Base-by-base conservation (phyloP, 2,113 vertebrate species). In the Pelobates fuscus region DNA sequence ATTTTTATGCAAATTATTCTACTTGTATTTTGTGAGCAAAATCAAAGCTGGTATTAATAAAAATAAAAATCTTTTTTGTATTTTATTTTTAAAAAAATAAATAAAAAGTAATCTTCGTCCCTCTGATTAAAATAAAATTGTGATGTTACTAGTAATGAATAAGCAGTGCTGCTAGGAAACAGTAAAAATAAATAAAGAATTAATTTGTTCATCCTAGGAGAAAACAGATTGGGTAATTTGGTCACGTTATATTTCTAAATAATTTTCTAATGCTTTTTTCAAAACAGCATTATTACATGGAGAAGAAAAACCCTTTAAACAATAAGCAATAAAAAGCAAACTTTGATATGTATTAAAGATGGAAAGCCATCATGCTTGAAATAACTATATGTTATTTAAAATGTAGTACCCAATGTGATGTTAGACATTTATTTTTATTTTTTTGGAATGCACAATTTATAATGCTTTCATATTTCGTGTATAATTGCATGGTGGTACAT, bases 1-100 rank as follows among this genome's bases (percentile, higher is more conserved):
- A 87, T 85, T 78, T 88, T 91, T 87, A 61, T 86, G 60, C 5
- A 79, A 84, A 88, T 86, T 80, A 87, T 88, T 81, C 86, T 86
- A 81, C 86, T 86, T 87, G 82, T 80, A 85, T 88, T 86, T 86
- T 82, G 77, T 77, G 75, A 85, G 72, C 80, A 68, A 80, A 80
- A 78, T 76, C 11, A 79, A 79, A 55, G 64, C 41, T 78, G 77
- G 71, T 84, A 78, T 82, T 84, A 81, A 80, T 71, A 71, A 3
- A 55, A 77, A 79, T 68, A 43, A 41, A 79, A 69, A 71, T 78
- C 60, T 77, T 78, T 77, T 88, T 82, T 68, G 65, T 68, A 77
- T 77, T 61, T 68, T 60, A 61, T 60, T 61, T 27, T 60, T 82
- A 79, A 73, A 79, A 84, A 69, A 18, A 75, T 27, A 49, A 5